Evolutionary conservation across 2,797 vertebrate genomes (phyloP), one percentile per base, ranked within the genome.

Genomic region (Discoglossus pictus): DNA sequence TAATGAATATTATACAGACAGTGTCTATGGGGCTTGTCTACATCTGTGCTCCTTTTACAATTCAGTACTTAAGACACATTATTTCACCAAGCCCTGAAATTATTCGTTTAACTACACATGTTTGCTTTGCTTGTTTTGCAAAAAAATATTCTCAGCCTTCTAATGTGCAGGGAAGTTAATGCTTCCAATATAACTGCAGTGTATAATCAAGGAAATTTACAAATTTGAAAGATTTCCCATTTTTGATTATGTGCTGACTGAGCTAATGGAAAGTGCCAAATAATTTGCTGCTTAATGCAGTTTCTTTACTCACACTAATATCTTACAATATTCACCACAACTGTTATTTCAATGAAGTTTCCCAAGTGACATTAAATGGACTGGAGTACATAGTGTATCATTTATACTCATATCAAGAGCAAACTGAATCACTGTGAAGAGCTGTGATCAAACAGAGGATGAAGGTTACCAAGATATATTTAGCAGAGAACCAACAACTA

Each of bases 171-270:
- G 12, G 15, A 6, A 52, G 4, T 27, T 42, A 34, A 36, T 53
- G 23, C 50, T 31, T 42, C 11, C 50, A 53, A 42, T 27, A 25
- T 12, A 53, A 27, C 21, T 34, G 12, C 48, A 15, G 21, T 16
- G 16, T 34, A 25, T 43, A 63, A 53, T 52, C 16, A 63, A 53
- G 23, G 21, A 52, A 59, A 63, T 43, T 1, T 63, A 52, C 47
- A 52, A 52, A 63, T 63, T 53, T 31, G 61, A 63, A 63, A 40
- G 23, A 52, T 42, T 52, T 63, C 36, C 23, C 9, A 63, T 63
- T 63, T 63, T 43, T 53, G 36, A 63, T 52, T 55, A 53, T 63
- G 47, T 53, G 48, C 61, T 63, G 47, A 53, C 48, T 63, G n/a
- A 38, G 10, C 61, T 42, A 52, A 52, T 63, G 38, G 38, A 31